These are phyloP conservation scores for Anagrus nilaparvatae DNA, from an alignment of 1,140 invertebrate species.

Conservation along the genomic window DNA sequence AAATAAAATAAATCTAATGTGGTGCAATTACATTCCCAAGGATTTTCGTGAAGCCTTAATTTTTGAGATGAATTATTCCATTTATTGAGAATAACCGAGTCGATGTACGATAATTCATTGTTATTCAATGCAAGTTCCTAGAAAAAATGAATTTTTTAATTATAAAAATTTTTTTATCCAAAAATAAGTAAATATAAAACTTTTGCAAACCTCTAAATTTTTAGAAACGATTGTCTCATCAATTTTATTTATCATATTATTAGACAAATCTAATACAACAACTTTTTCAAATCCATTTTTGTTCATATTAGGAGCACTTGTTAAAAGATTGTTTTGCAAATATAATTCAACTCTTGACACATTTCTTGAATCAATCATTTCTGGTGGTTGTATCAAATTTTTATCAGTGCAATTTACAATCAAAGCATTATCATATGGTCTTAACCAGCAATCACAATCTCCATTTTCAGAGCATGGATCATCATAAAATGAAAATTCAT, in stretches of 20 bases:
- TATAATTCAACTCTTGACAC: constrained; percentile 39
- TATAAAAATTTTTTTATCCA: no score
- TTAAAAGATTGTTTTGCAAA: constrained; percentile 45
- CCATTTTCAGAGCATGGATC: no score
- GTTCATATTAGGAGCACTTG: constrained; percentile 46
- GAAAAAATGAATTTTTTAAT: constrained; percentile 36
- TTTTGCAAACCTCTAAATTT: no score
- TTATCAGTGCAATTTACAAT: constrained; percentile 49
- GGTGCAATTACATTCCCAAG: constrained; percentile 49
- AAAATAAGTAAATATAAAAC: no score
- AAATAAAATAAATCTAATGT: constrained; percentile 38
- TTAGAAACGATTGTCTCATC: no score
- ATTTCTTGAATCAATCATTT: constrained; percentile 40
- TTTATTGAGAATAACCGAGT: constrained; percentile 23
- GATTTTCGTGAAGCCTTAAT: constrained; percentile 45
- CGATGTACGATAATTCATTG: constrained; percentile 38
- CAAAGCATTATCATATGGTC: no score
- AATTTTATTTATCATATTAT: no score
- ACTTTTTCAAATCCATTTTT: no score
- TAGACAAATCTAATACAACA: no score
- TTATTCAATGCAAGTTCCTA: no score
- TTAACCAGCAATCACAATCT: no score
- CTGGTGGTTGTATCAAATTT: constrained; percentile 45
- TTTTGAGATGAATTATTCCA: constrained; percentile 25
- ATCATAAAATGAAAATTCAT: no score